A percentile compares a stretch with the other conserved stretches of the same genome.
phyloP scores from a whole-genome alignment of 2,888 invertebrate species.

The Gymnoscelis rufifasciata region DNA sequence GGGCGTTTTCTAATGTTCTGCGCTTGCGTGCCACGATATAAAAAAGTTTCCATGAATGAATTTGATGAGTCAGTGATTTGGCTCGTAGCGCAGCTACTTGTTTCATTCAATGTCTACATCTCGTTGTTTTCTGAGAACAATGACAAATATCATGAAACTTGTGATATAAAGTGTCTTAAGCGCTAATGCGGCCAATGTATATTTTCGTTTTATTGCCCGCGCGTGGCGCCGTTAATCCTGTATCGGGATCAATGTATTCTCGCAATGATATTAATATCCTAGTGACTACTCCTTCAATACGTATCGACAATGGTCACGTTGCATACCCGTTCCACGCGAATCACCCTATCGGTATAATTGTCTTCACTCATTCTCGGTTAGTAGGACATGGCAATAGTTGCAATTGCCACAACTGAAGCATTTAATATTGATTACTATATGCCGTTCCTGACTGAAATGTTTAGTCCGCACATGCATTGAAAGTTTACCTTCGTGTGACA shows the following conservation, averaged over 20 bases:
- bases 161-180: constrained; percentile 10
- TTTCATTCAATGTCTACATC: constrained; percentile 45
- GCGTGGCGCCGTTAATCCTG: constrained; percentile 15
- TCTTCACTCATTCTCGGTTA: constrained; percentile 19
- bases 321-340: constrained; percentile 29
- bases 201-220: constrained; percentile 18
- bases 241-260: constrained; percentile 34
- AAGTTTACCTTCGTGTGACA: too few species aligned
- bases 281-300: constrained; percentile 20
- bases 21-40: constrained; percentile 26
- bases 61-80: constrained; percentile 61
- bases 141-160: constrained; percentile 34
- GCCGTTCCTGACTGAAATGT: not conserved
- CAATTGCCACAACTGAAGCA: constrained; percentile 5
- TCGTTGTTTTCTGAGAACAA: constrained; percentile 38
- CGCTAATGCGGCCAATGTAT: constrained; percentile 21
- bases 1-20: constrained; percentile 19
- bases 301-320: constrained; percentile 25
- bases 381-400: constrained; percentile 21
- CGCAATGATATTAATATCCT: constrained; percentile 34
- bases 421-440: constrained; percentile 3
- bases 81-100: constrained; percentile 41
- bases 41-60: constrained; percentile 57
- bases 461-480: too few species aligned
- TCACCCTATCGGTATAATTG: constrained; percentile 24